phyloP scores from a whole-genome alignment of 2,797 vertebrate genomes.

The Mormyrops attenuatus region DNA sequence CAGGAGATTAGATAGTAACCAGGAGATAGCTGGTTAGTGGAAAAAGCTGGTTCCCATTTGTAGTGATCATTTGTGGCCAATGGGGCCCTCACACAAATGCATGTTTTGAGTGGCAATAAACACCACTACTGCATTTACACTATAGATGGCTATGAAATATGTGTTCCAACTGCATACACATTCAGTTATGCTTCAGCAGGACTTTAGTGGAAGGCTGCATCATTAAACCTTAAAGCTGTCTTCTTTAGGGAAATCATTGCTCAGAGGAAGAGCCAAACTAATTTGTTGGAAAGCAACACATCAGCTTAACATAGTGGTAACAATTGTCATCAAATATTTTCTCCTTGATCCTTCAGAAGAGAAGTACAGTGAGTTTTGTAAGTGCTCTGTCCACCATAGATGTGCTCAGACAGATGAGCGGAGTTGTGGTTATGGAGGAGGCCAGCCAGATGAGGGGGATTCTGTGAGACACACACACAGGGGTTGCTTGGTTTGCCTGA shows the following conservation, averaged over 20 bases:
- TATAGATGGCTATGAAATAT: slow-evolving; percentile 49
- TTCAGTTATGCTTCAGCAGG: slow-evolving; percentile 41
- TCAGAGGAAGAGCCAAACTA: slow-evolving; percentile 60
- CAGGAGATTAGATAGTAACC: neutral
- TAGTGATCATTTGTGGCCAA: neutral
- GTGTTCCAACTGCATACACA: slow-evolving; percentile 47
- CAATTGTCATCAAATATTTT: slow-evolving; percentile 25
- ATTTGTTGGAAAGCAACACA: slow-evolving; percentile 56
- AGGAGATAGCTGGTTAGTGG: neutral
- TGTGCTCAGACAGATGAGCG: slow-evolving; percentile 21
- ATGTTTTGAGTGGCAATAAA: neutral
- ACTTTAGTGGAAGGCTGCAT: slow-evolving; percentile 31
- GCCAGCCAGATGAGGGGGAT: neutral
- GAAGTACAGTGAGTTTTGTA: neutral
- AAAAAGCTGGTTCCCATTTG: neutral
- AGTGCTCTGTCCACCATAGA: slow-evolving; percentile 14
- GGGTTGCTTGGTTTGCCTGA: slow-evolving; percentile 23
- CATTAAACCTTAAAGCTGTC: slow-evolving; percentile 55
- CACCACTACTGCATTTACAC: slow-evolving; percentile 22
- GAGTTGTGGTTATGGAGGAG: neutral
- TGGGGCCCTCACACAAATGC: neutral
- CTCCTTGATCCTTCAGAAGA: slow-evolving; percentile 26
- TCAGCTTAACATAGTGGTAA: slow-evolving; percentile 27
- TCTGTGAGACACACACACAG: neutral
- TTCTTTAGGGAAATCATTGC: slow-evolving; percentile 65